phyloP scores from a whole-genome alignment of 2,888 invertebrate genomes.

The Bibio marci region DNA sequence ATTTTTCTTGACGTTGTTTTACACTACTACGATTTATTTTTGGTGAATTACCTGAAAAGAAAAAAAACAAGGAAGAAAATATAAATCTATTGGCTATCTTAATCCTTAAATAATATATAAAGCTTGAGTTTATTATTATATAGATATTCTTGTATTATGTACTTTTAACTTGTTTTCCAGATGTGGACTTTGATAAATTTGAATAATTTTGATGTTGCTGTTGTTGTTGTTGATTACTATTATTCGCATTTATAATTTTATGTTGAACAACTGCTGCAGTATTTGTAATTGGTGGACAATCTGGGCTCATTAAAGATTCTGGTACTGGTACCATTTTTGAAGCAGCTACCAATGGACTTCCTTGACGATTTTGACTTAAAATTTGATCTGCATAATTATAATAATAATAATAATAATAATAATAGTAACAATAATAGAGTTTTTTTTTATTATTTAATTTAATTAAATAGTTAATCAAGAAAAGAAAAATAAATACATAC shows the following conservation, averaged over 20 bases:
- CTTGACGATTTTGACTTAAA: slow-evolving; percentile 7
- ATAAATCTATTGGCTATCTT: not conserved
- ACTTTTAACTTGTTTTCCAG: no score
- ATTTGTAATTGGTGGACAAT: slow-evolving; percentile 29
- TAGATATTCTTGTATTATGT: no score
- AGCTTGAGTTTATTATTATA: no score
- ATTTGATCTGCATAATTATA: no score
- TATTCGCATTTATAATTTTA: slow-evolving; percentile 1
- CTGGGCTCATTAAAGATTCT: slow-evolving; percentile 73
- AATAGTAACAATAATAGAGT: no score
- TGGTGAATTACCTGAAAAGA: slow-evolving; percentile 28
- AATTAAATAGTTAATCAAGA: no score
- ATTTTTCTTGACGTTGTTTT: slow-evolving; percentile 17
- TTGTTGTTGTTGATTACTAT: not conserved
- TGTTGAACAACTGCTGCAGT: slow-evolving; percentile 7
- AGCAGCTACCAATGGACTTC: slow-evolving; percentile 52
- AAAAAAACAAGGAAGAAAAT: not conserved
- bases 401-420: slow-evolving; percentile 16
- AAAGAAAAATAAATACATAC: no score
- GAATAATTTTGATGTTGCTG: not conserved
- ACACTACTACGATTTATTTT: slow-evolving; percentile 21
- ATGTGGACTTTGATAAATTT: no score
- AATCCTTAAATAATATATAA: no score
- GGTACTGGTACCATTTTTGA: slow-evolving; percentile 79
- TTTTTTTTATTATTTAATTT: no score